Percentiles rank a stretch among this genome's conserved stretches.
Conservation (phyloP, 2,888 invertebrate genomes). For the Rhogogaster chlorosoma region DNA sequence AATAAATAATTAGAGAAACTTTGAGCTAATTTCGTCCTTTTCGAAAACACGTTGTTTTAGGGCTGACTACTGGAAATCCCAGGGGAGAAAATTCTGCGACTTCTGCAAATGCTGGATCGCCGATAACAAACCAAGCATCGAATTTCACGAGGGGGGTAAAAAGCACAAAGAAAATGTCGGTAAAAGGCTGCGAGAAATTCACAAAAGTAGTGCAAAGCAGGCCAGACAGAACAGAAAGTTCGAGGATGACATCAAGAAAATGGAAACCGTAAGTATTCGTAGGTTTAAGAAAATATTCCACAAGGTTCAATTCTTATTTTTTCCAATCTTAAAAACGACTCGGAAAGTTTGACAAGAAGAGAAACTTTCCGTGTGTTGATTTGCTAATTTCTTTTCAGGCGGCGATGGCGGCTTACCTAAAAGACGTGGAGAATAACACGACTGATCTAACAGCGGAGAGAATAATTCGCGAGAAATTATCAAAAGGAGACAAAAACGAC, state of each 20-base stretch:
- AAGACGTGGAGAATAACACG: slow-evolving; percentile 85
- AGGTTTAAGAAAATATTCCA: slow-evolving; percentile 11
- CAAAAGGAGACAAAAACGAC: slow-evolving; percentile 56
- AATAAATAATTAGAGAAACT: not conserved
- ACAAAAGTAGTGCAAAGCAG: slow-evolving; percentile 90
- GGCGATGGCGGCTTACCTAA: slow-evolving; percentile 92
- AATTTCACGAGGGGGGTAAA: slow-evolving; percentile 96
- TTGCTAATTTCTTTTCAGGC: slow-evolving; percentile 78
- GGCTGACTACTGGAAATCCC: slow-evolving; percentile 98
- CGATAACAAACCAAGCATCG: slow-evolving; percentile 97
- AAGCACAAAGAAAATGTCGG: slow-evolving; percentile 95
- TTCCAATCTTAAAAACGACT: not conserved
- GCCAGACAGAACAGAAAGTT: slow-evolving; percentile 88
- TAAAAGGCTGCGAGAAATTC: slow-evolving; percentile 90
- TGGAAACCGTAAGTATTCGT: slow-evolving; percentile 85
- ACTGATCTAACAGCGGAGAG: slow-evolving; percentile 76
- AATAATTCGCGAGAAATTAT: slow-evolving; percentile 75
- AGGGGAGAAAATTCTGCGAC: slow-evolving; percentile 96
- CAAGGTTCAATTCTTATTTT: not conserved
- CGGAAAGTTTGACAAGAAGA: too few species aligned
- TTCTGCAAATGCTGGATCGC: slow-evolving; percentile 99
- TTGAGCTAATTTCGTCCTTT: not conserved
- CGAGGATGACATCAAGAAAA: slow-evolving; percentile 89
- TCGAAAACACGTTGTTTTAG: slow-evolving; percentile 78
- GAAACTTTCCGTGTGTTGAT: not conserved